These are phyloP conservation scores for Danaus plexippus DNA, from an alignment of 1,140 invertebrate species.

Conservation along the genomic window DNA sequence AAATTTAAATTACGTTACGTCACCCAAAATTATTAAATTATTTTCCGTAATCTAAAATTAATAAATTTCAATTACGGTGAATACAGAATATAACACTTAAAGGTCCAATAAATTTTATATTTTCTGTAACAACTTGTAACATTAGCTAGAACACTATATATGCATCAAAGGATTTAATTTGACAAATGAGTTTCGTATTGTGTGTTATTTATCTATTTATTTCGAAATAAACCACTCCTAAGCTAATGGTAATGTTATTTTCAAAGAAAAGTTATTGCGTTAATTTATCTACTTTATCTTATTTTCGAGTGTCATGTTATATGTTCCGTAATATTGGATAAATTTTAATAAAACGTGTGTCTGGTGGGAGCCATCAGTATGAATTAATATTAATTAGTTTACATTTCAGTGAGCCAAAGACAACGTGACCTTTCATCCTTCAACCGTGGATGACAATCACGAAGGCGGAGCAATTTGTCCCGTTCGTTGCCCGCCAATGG, in stretches of 20 bases:
- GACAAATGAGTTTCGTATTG: not conserved
- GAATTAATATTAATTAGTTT: slow-evolving; percentile 1
- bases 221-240: slow-evolving; percentile 1
- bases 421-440: slow-evolving; percentile 53
- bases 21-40: no score
- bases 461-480: slow-evolving; percentile 42
- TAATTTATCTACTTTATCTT: not conserved
- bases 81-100: no score
- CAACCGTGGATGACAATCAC: slow-evolving; percentile 56
- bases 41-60: no score
- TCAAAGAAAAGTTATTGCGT: slow-evolving; percentile 1
- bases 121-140: no score
- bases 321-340: not conserved
- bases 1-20: no score
- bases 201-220: not conserved
- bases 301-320: not conserved
- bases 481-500: slow-evolving; percentile 48
- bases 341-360: not conserved
- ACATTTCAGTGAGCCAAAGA: slow-evolving; percentile 49
- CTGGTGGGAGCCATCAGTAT: no score
- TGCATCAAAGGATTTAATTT: slow-evolving; percentile 1
- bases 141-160: no score
- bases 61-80: no score
- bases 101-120: no score
- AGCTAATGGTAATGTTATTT: not conserved